Conservation (phyloP, 2,113 vertebrate species). For the Neolamprologus fasciatus region DNA sequence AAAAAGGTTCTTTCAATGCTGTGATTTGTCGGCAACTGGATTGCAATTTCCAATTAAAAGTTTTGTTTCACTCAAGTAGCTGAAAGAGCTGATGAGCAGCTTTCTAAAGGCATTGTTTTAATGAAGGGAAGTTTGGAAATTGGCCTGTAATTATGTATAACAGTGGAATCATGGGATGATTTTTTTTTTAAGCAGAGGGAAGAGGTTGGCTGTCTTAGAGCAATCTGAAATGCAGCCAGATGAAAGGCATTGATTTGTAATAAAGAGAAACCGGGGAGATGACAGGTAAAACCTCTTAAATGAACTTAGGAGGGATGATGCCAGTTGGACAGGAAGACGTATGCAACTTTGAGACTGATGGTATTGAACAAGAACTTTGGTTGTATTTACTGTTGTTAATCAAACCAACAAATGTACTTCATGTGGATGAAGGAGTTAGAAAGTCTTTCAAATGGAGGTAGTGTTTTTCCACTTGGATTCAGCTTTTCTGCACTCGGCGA, state of each 20-base stretch:
- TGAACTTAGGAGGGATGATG: background rate
- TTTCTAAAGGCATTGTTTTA: background rate
- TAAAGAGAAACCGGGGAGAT: background rate
- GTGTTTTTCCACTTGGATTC: background rate
- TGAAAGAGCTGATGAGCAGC: background rate
- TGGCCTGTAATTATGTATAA: background rate
- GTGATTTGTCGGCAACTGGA: background rate
- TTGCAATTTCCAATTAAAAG: background rate
- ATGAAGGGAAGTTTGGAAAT: background rate
- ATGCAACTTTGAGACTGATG: background rate
- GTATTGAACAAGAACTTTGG: background rate
- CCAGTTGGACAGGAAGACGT: background rate
- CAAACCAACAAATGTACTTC: background rate
- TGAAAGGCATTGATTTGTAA: background rate
- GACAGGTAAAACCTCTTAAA: background rate
- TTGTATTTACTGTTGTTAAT: background rate
- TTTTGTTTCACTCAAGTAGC: background rate
- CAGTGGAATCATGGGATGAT: background rate
- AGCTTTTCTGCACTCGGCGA: background rate
- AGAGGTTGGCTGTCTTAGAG: background rate
- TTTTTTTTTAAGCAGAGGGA: background rate
- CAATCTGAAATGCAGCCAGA: background rate
- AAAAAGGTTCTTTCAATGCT: background rate
- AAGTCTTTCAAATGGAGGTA: background rate
- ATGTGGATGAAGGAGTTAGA: background rate